phyloP scores from a whole-genome alignment of 1,140 invertebrate genomes.

The Rhopalosiphum padi region DNA sequence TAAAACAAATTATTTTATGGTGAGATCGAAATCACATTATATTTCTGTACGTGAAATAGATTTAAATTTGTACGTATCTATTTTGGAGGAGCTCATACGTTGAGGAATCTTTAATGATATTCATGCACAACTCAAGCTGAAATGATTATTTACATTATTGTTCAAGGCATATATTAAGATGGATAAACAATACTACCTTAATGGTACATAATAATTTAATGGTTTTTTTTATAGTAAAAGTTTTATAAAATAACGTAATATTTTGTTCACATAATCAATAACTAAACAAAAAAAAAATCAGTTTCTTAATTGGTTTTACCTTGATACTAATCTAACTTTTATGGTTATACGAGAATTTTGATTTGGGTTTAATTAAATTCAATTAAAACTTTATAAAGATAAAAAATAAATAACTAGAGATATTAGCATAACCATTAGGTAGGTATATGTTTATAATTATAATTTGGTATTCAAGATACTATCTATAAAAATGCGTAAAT shows the following conservation, averaged over 20 bases:
- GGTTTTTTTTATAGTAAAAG: neutral
- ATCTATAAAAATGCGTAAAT: neutral
- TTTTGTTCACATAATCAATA: neutral
- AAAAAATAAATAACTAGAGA: neutral
- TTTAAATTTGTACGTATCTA: neutral
- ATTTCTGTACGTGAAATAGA: neutral
- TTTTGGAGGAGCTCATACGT: neutral
- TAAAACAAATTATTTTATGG: neutral
- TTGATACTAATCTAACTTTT: too few relatives aligned
- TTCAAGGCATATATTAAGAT: neutral
- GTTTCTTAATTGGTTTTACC: too few relatives aligned
- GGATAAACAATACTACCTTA: neutral
- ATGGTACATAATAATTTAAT: too few relatives aligned
- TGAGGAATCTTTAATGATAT: neutral
- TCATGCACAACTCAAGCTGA: neutral
- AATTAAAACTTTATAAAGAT: neutral
- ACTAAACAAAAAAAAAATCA: neutral
- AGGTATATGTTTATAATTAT: neutral
- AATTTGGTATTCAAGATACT: neutral
- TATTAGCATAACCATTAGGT: neutral
- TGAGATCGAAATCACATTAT: slow-evolving; percentile 16
- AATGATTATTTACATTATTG: neutral
- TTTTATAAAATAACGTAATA: neutral
- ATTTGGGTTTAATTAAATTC: neutral
- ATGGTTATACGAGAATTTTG: neutral